Evolutionary conservation across 2,113 vertebrate genomes (phyloP).

Genomic region (Protobothrops flavoviridis): DNA sequence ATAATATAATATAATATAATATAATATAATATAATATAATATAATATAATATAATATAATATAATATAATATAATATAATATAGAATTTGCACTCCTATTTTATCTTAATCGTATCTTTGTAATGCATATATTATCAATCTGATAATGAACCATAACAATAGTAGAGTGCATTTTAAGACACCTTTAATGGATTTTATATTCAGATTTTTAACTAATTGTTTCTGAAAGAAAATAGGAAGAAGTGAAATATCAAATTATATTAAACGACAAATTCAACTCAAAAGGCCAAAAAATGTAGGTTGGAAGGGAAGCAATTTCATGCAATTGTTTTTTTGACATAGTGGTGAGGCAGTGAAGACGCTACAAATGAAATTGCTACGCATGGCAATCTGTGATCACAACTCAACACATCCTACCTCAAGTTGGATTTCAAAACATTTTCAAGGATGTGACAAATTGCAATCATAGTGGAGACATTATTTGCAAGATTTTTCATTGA

Average conservation of each 20-base stretch:
- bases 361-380: neutral
- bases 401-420: neutral
- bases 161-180: conserved; percentile 50
- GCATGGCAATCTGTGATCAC: neutral
- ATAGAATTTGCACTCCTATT: neutral
- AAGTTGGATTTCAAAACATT: neutral
- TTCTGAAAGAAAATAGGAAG: conserved; percentile 55
- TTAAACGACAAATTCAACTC: conserved; percentile 59
- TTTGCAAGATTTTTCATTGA: neutral
- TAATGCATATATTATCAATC: neutral
- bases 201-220: conserved; percentile 45
- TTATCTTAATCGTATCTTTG: neutral
- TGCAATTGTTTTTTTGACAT: conserved; percentile 20
- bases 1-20: too few species aligned
- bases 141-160: conserved; percentile 24
- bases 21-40: too few species aligned
- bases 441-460: neutral
- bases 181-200: conserved; percentile 41
- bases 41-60: neutral
- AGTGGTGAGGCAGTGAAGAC: neutral
- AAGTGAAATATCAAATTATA: conserved; percentile 49
- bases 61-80: too few species aligned
- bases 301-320: conserved; percentile 34
- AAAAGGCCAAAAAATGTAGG: conserved; percentile 25
- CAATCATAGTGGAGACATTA: neutral